Conservation (phyloP, 1,140 invertebrate genomes). For the Mylabris phalerata region DNA sequence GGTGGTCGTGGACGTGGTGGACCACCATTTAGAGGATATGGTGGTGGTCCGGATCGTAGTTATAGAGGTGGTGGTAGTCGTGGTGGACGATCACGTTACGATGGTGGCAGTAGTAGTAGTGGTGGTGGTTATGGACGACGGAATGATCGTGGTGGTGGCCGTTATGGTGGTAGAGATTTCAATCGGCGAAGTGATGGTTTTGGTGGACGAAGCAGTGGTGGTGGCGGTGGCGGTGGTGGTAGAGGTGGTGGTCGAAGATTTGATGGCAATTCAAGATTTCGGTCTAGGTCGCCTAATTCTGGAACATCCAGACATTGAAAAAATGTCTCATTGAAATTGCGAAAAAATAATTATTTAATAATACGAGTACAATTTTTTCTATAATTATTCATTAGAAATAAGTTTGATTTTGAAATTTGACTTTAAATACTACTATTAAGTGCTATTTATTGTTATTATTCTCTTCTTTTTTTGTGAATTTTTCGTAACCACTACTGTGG, state of each 20-base stretch:
- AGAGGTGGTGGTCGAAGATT: slow-evolving; percentile 32
- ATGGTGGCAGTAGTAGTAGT: slow-evolving; percentile 5
- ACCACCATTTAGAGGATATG: slow-evolving; percentile 14
- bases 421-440: too few species aligned
- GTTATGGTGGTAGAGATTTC: slow-evolving; percentile 25
- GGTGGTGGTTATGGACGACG: slow-evolving; percentile 17
- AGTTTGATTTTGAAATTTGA: too few species aligned
- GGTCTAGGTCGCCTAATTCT: slow-evolving; percentile 36
- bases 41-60: background rate
- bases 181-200: slow-evolving; percentile 28
- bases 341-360: too few species aligned
- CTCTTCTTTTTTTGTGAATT: too few species aligned
- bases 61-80: slow-evolving; percentile 22
- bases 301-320: slow-evolving; percentile 32
- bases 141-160: slow-evolving; percentile 22
- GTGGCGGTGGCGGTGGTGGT: slow-evolving; percentile 19
- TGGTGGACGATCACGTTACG: slow-evolving; percentile 9
- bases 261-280: slow-evolving; percentile 32
- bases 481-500: too few species aligned
- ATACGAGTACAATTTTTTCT: too few species aligned
- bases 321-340: too few species aligned
- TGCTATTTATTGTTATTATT: too few species aligned
- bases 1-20: slow-evolving; percentile 27
- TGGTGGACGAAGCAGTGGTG: background rate
- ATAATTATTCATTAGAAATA: too few species aligned